Percentiles rank a stretch among this genome's conserved stretches.
Conservation (phyloP, 2,113 vertebrate genomes). For the Nanorana parkeri region DNA sequence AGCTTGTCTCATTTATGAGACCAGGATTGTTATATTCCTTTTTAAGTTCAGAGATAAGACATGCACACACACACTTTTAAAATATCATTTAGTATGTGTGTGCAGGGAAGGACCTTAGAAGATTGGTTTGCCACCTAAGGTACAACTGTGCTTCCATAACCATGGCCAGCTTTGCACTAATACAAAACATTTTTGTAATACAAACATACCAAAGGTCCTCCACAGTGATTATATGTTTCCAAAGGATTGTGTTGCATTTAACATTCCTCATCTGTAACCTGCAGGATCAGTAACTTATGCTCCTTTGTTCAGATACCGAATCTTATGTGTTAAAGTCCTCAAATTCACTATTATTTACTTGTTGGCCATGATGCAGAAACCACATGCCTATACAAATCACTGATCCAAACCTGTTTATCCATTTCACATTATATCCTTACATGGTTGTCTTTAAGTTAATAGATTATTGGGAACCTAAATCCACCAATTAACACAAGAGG, state of each 20-base stretch:
- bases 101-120: not conserved
- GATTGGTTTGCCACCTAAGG: not conserved
- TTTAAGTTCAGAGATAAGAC: not conserved
- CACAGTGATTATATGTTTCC: not conserved
- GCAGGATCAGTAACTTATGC: not conserved
- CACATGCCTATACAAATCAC: not conserved
- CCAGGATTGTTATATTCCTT: too few relatives aligned
- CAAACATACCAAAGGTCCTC: not conserved
- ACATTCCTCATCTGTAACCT: slow-evolving; percentile 2
- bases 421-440: slow-evolving; percentile 5
- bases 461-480: slow-evolving; percentile 25
- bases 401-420: slow-evolving; percentile 5
- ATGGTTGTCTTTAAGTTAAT: slow-evolving; percentile 27
- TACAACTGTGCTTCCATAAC: not conserved
- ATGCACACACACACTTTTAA: not conserved
- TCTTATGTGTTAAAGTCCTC: not conserved
- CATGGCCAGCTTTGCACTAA: not conserved
- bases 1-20: too few relatives aligned
- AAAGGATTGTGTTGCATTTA: slow-evolving; percentile 21
- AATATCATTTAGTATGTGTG: not conserved
- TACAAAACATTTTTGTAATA: not conserved
- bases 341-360: not conserved
- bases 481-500: slow-evolving; percentile 38
- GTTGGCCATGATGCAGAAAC: slow-evolving; percentile 7
- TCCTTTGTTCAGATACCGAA: not conserved